A percentile compares a stretch with the other conserved stretches of the same genome.
Evolutionary conservation across 1,140 invertebrate species (phyloP).

Genomic region (Drosophila bocki): DNA sequence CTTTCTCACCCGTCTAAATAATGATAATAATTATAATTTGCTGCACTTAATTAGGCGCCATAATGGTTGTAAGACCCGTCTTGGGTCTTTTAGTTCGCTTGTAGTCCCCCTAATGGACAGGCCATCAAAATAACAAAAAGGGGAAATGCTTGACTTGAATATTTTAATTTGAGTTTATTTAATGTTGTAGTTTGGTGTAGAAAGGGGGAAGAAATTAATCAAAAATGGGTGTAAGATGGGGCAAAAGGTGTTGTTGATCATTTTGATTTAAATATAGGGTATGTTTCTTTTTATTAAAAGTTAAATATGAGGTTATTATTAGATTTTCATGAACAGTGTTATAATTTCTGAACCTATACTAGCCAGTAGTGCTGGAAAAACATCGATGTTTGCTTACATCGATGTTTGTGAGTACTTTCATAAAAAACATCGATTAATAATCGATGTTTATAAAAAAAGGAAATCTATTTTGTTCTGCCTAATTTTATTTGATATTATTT

Average conservation of each 20-base stretch:
- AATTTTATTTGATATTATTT: no score
- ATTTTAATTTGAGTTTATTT: slow-evolving; percentile 43
- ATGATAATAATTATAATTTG: slow-evolving; percentile 52
- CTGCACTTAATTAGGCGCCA: slow-evolving; percentile 49
- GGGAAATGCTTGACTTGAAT: slow-evolving; percentile 40
- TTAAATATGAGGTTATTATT: neutral
- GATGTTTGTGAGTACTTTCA: no score
- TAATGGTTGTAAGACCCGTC: slow-evolving; percentile 39
- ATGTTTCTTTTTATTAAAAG: neutral
- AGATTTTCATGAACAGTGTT: neutral
- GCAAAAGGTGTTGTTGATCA: slow-evolving; percentile 3
- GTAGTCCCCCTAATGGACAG: slow-evolving; percentile 33
- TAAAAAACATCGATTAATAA: no score
- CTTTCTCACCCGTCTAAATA: slow-evolving; percentile 20
- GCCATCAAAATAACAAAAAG: slow-evolving; percentile 17
- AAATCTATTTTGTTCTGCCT: no score
- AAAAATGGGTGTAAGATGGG: neutral
- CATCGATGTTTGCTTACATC: no score
- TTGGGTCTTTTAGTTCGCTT: slow-evolving; percentile 19
- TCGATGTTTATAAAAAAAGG: no score
- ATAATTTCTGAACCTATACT: neutral
- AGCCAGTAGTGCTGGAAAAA: no score
- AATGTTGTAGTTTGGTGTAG: slow-evolving; percentile 4
- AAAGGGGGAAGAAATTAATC: slow-evolving; percentile 2
- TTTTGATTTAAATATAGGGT: slow-evolving; percentile 18